Evolutionary conservation across 2,113 vertebrate species (phyloP), one percentile per base, ranked within the genome.

Genomic region (Hyperoodon ampullatus): DNA sequence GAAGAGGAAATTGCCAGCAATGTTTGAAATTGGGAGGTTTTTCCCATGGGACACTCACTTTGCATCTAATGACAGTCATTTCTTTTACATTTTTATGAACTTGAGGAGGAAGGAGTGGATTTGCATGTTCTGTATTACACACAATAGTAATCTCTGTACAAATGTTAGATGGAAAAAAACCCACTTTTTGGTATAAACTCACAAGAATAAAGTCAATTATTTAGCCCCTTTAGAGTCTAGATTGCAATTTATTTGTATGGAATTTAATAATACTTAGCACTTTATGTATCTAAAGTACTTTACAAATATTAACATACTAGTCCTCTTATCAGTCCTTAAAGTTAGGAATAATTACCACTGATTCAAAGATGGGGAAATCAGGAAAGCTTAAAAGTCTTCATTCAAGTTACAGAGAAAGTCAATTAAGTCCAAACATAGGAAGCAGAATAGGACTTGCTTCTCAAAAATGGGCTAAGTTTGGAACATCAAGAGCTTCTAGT

Each of bases 221-320:
- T 96, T 66, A 92, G 85, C 97, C 93, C 93, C 90, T 63, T 93
- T 96, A 74, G 94, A 95, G 88, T 77, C 58, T 53, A 88, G 94
- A 97, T 82, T 95, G 87, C 75, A 95, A 95, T 97, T 97, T 97
- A 97, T 95, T 96, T 97, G 85, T 92, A 90, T 78, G 80, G 63
- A 96, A 95, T 96, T 93, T 95, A 97, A 88, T 93, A 97, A 95
- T 58, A 35, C 96, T 97, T 88, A 95, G 92, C 71, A 93, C 92
- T 95, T 96, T 87, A 90, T 72, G 82, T 80, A 90, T 93, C 85
- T 95, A 81, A 94, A 95, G 92, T 88, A 81, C 90, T 97, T 97
- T 86, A 94, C 21, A 97, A 98, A 97, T 95, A 97, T 93, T 96
- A 98, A 96, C 97, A 97, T 97, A 95, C 97, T 97, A 96, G 96